Evolutionary conservation across 2,797 vertebrate genomes (phyloP), one percentile per base, ranked within the genome.

Genomic region (Diplodus puntazzo): DNA sequence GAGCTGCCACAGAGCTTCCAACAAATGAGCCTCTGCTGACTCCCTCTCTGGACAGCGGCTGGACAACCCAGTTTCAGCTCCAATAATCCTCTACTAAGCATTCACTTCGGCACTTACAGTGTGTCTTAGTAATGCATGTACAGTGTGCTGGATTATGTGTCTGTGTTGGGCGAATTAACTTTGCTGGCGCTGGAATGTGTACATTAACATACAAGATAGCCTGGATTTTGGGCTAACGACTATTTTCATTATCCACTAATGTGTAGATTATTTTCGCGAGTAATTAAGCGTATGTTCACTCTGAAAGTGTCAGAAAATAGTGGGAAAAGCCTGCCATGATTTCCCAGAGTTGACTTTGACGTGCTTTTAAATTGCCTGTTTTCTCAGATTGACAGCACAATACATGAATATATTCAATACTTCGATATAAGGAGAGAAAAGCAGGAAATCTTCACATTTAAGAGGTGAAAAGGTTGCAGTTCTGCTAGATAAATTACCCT

Each of bases 1-100:
- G 91, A 93, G 93, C 92, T 92, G 93, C 93, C 92, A 88, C 88
- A 50, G 87, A 90, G 91, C 75, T 76, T 83, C 75, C 69, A 79
- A 93, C 90, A 94, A 94, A 95, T 88, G 88, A 95, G 84, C 70
- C 70, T 81, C 79, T 54, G 73, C 74, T 75, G 77, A 91, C 83
- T 91, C 63, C 81, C 87, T 88, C 83, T 89, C 88, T 74, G 83
- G 81, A 91, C 83, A 60, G 25, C 6, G 13, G 65, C 84, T 61
- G 81, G 86, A 80, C 88, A 75, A 66, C 67, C 55, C 77, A 75
- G 73, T 81, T 89, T 87, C 80, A 89, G 77, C 65, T 79, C 62
- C 75, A 50, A 43, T 82, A 90, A 87, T 87, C 85, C 82, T 78
- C 70, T 43, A 62, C 69, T 75, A 76, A 80, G 78, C 53, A 75